These are phyloP conservation scores for Acanthornis magna DNA, from an alignment of 2,797 vertebrate genomes.

Conservation along the genomic window DNA sequence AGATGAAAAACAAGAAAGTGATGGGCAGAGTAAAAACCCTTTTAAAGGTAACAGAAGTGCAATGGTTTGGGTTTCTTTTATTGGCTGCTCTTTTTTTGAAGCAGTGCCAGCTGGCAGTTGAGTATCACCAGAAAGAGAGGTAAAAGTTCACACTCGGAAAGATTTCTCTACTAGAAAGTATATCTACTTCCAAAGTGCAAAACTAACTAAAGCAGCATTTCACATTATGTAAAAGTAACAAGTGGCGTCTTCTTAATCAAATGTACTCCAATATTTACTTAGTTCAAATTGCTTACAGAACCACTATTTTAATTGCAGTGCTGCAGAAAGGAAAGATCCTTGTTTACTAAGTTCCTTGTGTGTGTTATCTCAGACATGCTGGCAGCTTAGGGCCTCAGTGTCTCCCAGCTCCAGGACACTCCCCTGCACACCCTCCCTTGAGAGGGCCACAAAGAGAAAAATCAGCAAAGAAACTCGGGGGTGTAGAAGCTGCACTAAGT, in stretches of 20 bases:
- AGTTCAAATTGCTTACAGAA: background rate
- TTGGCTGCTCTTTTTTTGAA: background rate
- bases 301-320: background rate
- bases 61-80: background rate
- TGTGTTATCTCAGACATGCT: background rate
- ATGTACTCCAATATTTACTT: background rate
- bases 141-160: background rate
- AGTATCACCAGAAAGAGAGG: background rate
- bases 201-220: background rate
- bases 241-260: background rate
- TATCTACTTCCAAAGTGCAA: background rate
- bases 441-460: background rate
- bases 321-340: background rate
- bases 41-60: background rate
- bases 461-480: background rate
- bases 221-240: background rate
- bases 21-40: background rate
- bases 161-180: background rate
- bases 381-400: background rate
- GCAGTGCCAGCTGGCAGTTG: background rate
- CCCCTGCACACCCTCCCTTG: background rate
- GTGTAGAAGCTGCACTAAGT: too few relatives aligned
- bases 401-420: background rate
- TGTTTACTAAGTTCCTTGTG: background rate
- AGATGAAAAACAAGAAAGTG: background rate